Evolutionary conservation across 2,888 invertebrate genomes (phyloP).

Genomic region (Leucophenga montana): DNA sequence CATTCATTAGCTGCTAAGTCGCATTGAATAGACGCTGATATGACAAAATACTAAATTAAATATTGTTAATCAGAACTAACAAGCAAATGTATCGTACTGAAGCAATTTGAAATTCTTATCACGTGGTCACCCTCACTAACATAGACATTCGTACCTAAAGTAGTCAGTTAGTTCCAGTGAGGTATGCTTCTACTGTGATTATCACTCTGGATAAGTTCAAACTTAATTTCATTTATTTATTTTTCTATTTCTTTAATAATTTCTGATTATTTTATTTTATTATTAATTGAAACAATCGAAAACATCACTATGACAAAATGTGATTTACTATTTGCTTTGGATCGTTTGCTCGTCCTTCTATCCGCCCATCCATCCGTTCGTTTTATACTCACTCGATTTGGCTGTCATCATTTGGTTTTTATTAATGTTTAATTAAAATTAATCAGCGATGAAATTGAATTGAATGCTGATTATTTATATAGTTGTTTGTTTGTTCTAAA

Average conservation of each 20-base stretch:
- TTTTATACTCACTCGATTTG: too few species aligned
- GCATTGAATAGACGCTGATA: neutral
- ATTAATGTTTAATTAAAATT: constrained; percentile 66
- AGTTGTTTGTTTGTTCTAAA: constrained; percentile 38
- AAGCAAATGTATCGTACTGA: neutral
- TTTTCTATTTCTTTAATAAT: neutral
- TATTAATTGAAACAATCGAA: constrained; percentile 51
- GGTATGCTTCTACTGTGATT: constrained; percentile 58
- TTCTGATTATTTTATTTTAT: constrained; percentile 31
- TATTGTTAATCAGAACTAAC: constrained; percentile 6
- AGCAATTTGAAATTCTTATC: neutral
- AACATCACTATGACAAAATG: constrained; percentile 63
- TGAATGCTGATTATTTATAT: neutral
- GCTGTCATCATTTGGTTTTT: constrained; percentile 42
- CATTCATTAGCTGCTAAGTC: neutral
- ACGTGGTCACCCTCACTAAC: constrained; percentile 21
- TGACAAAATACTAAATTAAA: constrained; percentile 15
- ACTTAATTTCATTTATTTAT: constrained; percentile 61
- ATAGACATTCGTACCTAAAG: neutral
- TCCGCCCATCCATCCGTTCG: neutral
- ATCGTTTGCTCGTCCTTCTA: constrained; percentile 35
- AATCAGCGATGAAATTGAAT: constrained; percentile 58
- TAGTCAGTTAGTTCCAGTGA: neutral
- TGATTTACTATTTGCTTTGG: constrained; percentile 55
- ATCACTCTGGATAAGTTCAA: constrained; percentile 49